Evolutionary conservation across 37 sponge, comb jelly and placozoan genomes (phyloP), one percentile per base, ranked within the genome.

Genomic region (Mnemiopsis leidyi): DNA sequence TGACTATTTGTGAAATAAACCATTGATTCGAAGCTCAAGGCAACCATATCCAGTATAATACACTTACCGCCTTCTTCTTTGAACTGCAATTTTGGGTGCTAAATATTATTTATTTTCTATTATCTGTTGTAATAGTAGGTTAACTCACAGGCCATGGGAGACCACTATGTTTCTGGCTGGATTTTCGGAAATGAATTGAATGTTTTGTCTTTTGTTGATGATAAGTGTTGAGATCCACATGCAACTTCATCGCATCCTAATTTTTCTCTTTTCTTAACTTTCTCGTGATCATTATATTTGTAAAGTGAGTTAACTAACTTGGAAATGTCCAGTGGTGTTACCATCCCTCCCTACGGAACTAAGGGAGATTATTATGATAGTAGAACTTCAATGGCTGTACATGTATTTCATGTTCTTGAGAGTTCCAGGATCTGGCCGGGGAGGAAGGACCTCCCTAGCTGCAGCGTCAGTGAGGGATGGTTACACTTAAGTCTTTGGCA

Each of bases 1-100:
- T 77, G 26, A 31, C 79, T 77, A 77, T 77, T 77, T 77, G 79
- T 77, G 79, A 77, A 77, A 77, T 77, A 32, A 77, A 77, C 79
- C 32, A 77, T 21, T 69, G 73, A 69, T 69, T 69, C 73, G 29
- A 69, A 69, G 73, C 29, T 28, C 73, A 25, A 5, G 73, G 73
- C 73, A 48, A 18, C 13, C 13, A 5, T 48, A 48, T 48, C 13
- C 61, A 5, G 73, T 69, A 69, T n/a, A n/a, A 23, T n/a, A 28
- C 24, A 69, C 73, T 69, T 21, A n/a, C 73, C 73, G 73, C 73
- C 29, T 69, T 69, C 68, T 61, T 61, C 73, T 69, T 69, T 69
- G 29, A 69, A 69, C 24, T 25, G 3, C 29, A 21, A 69, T 32
- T 77, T 77, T 77, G 79, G 79, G 79, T 77, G 36, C 79, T 77